These are phyloP conservation scores for Phoenicopterus ruber DNA, from an alignment of 2,113 vertebrate genomes.

Conservation along the genomic window DNA sequence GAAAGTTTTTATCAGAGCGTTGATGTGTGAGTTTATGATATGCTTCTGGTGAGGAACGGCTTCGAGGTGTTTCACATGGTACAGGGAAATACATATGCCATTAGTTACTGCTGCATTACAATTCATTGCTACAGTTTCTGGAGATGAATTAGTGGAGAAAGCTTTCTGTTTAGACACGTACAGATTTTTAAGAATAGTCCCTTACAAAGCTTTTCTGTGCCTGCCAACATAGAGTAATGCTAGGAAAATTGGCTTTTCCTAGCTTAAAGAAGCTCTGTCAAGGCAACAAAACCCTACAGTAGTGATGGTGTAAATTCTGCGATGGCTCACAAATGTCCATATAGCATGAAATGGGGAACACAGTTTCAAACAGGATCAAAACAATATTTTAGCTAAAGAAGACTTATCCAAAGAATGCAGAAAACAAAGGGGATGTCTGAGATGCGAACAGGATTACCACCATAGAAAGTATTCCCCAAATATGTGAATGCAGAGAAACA, in stretches of 20 bases:
- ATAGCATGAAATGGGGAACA: neutral
- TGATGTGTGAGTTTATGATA: neutral
- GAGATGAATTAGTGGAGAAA: neutral
- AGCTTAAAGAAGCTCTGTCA: neutral
- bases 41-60: neutral
- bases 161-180: neutral
- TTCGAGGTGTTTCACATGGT: neutral
- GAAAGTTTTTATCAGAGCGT: neutral
- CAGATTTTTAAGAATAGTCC: neutral
- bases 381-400: neutral
- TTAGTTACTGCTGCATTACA: neutral
- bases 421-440: neutral
- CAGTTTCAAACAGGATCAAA: neutral
- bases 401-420: neutral
- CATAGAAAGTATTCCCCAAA: neutral
- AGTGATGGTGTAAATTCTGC: neutral
- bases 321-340: neutral
- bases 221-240: neutral
- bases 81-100: neutral
- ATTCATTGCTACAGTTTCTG: neutral
- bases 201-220: neutral
- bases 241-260: neutral
- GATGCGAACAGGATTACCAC: neutral
- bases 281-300: neutral
- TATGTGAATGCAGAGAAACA: neutral